A percentile compares a stretch with the other conserved stretches of the same genome.
phyloP scores from a whole-genome alignment of 2,113 vertebrate species.

The Eleginops maclovinus region DNA sequence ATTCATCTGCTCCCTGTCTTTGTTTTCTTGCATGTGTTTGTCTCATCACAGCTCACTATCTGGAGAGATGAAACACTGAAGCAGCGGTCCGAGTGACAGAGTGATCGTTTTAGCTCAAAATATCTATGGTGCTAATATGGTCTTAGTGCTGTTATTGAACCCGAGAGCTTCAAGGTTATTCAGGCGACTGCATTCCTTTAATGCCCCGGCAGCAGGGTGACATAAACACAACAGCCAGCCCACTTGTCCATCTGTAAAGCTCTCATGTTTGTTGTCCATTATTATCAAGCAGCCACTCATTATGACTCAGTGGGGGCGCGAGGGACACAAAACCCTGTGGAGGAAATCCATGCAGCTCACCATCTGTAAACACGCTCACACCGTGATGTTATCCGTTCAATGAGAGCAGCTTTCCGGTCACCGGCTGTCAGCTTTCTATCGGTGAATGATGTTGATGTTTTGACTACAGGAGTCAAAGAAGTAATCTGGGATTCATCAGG shows the following conservation, averaged over 20 bases:
- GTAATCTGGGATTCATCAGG: too few relatives aligned
- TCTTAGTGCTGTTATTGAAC: conserved; percentile 2
- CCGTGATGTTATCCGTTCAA: neutral
- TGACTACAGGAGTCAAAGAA: too few relatives aligned
- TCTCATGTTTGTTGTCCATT: conserved; percentile 24
- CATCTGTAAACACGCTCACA: conserved; percentile 20
- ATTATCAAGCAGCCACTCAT: conserved; percentile 40
- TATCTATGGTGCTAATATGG: neutral
- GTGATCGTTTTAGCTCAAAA: neutral
- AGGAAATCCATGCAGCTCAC: conserved; percentile 27
- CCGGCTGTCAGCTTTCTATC: neutral
- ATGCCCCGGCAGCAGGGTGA: neutral
- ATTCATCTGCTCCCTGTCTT: conserved; percentile 21
- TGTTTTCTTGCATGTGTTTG: conserved; percentile 13
- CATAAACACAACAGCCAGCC: conserved; percentile 27
- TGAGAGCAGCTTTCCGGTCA: neutral
- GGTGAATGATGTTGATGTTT: neutral
- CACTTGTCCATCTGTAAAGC: conserved; percentile 18
- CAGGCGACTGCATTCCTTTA: neutral
- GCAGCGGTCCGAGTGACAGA: neutral
- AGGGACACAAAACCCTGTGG: neutral
- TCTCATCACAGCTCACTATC: neutral
- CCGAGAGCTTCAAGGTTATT: conserved; percentile 26
- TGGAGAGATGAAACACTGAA: neutral
- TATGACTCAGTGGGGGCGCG: conserved; percentile 15